These are phyloP conservation scores for Dendropsophus ebraccatus DNA, from an alignment of 2,113 vertebrate species.

Conservation along the genomic window DNA sequence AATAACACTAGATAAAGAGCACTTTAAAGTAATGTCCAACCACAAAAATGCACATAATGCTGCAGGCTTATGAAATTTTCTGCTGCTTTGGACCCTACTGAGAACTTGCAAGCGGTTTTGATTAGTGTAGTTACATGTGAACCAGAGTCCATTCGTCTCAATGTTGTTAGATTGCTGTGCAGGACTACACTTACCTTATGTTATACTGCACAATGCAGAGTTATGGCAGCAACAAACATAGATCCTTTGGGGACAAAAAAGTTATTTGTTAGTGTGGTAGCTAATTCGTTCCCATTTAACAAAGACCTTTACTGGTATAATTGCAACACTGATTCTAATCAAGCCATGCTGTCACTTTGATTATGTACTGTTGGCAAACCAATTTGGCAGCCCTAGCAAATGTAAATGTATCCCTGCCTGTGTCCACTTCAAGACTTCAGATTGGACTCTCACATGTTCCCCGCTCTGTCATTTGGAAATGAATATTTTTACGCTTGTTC, in stretches of 20 bases:
- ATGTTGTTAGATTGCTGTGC: background rate
- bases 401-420: slow-evolving; percentile 33
- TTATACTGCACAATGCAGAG: background rate
- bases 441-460: slow-evolving; percentile 37
- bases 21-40: too few species aligned
- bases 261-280: slow-evolving; percentile 50
- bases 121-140: background rate
- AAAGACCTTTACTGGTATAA: slow-evolving; percentile 63
- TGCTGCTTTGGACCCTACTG: too few species aligned
- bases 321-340: slow-evolving; percentile 66
- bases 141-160: background rate
- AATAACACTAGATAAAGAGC: too few species aligned
- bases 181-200: slow-evolving; percentile 3
- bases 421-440: slow-evolving; percentile 38
- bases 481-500: slow-evolving; percentile 37
- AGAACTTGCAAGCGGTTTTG: background rate
- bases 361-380: slow-evolving; percentile 64
- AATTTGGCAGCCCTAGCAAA: slow-evolving; percentile 62
- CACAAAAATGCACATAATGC: too few species aligned
- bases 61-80: too few species aligned
- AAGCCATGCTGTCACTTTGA: slow-evolving; percentile 60
- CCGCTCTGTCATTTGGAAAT: slow-evolving; percentile 35
- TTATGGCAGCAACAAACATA: background rate
- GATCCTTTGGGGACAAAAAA: slow-evolving; percentile 16
- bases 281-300: slow-evolving; percentile 62